These are phyloP conservation scores for Anthopleura sola DNA, from an alignment of 64 coral and sea anemone genomes.

Conservation along the genomic window DNA sequence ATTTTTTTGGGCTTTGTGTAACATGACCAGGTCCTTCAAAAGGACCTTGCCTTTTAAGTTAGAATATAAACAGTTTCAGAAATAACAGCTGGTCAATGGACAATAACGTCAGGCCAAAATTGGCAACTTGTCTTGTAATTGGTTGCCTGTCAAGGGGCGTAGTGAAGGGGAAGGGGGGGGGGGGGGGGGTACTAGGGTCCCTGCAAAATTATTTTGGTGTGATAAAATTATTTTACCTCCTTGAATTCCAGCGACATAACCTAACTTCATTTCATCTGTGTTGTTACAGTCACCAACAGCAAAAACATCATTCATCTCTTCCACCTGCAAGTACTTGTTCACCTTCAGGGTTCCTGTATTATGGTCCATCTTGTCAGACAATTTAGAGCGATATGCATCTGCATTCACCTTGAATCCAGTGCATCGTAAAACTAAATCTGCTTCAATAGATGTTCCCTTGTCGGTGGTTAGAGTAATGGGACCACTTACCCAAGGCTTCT, in stretches of 20 bases:
- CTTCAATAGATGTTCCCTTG: conserved; percentile 66
- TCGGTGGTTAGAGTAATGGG: conserved; percentile 70
- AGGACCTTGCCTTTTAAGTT: too few species aligned
- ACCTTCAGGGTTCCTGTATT: conserved; percentile 70
- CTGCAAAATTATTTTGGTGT: too few species aligned
- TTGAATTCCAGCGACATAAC: conserved; percentile 55
- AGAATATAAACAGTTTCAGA: too few species aligned
- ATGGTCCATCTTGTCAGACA: conserved; percentile 90
- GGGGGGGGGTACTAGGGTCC: too few species aligned
- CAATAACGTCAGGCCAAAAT: too few species aligned
- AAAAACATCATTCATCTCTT: conserved; percentile 83
- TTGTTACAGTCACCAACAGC: conserved; percentile 91
- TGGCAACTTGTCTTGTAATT: too few species aligned
- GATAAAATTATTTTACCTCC: conserved; percentile 28
- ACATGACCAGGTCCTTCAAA: too few species aligned
- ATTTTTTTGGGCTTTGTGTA: too few species aligned
- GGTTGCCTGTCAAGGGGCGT: too few species aligned
- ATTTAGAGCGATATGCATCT: conserved; percentile 73
- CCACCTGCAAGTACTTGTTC: conserved; percentile 66
- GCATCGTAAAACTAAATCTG: conserved; percentile 76
- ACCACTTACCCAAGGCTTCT: conserved; percentile 77
- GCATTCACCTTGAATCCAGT: conserved; percentile 80
- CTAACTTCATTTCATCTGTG: conserved; percentile 65
- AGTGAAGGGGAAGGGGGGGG: too few species aligned
- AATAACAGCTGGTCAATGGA: too few species aligned